Evolutionary conservation across 2,797 vertebrate species (phyloP).

Genomic region (Sebastiscus tertius): DNA sequence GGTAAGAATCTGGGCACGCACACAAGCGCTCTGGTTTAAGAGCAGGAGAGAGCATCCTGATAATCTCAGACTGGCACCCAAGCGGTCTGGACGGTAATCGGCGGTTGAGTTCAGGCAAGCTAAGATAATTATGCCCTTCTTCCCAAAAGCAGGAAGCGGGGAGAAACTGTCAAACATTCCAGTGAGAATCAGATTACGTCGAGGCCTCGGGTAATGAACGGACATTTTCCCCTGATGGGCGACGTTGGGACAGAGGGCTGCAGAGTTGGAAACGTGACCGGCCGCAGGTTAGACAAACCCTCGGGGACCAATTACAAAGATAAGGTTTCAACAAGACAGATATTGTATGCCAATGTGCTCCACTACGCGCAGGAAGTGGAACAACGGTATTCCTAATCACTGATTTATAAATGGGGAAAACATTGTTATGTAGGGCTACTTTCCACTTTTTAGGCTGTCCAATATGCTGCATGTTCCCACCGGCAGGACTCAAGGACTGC

Average conservation of each 20-base stretch:
- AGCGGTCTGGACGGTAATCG: slow-evolving; percentile 35
- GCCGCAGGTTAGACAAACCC: slow-evolving; percentile 68
- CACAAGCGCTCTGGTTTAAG: slow-evolving; percentile 2
- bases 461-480: neutral
- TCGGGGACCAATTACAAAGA: slow-evolving; percentile 71
- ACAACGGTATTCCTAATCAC: slow-evolving; percentile 59
- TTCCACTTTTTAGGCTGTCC: neutral
- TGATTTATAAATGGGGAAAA: slow-evolving; percentile 43
- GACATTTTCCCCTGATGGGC: slow-evolving; percentile 57
- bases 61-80: slow-evolving; percentile 45
- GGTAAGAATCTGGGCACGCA: slow-evolving; percentile 22
- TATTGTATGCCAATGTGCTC: slow-evolving; percentile 55
- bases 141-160: slow-evolving; percentile 56
- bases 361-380: slow-evolving; percentile 63
- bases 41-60: slow-evolving; percentile 11
- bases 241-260: slow-evolving; percentile 13
- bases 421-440: neutral
- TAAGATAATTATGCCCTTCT: slow-evolving; percentile 63
- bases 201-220: slow-evolving; percentile 55
- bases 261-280: slow-evolving; percentile 69
- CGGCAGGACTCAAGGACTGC: slow-evolving; percentile 29
- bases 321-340: slow-evolving; percentile 68
- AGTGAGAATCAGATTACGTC: slow-evolving; percentile 68
- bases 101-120: slow-evolving; percentile 37
- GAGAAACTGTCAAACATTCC: slow-evolving; percentile 72